Evolutionary conservation across 2,888 invertebrate genomes (phyloP).

Genomic region (Eulithis prunata): DNA sequence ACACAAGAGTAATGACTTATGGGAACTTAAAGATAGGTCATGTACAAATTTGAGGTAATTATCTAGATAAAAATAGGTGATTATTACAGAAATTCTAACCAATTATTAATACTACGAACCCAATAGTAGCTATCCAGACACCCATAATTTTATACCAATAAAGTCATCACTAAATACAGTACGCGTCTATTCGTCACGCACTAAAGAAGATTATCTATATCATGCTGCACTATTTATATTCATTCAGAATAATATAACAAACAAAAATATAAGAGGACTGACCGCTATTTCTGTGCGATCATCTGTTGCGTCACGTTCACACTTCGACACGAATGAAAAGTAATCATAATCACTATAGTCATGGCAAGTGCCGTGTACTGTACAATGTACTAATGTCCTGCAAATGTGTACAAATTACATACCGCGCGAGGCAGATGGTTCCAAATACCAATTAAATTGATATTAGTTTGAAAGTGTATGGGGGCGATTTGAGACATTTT

Average conservation of each 20-base stretch:
- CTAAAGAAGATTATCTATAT: background rate
- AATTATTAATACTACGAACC: slow-evolving; percentile 16
- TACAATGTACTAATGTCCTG: slow-evolving; percentile 41
- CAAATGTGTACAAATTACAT: slow-evolving; percentile 51
- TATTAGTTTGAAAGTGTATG: slow-evolving; percentile 43
- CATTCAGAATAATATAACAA: too few species aligned
- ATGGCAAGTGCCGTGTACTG: slow-evolving; percentile 5
- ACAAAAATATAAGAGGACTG: too few species aligned
- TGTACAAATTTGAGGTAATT: too few species aligned
- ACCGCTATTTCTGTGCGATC: too few species aligned
- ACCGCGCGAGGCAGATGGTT: slow-evolving; percentile 45
- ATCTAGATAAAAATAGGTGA: too few species aligned
- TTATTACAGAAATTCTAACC: background rate
- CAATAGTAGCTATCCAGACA: slow-evolving; percentile 21
- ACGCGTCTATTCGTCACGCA: slow-evolving; percentile 12
- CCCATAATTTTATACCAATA: slow-evolving; percentile 29
- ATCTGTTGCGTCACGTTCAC: too few species aligned
- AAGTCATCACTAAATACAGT: slow-evolving; percentile 27
- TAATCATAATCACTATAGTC: background rate
- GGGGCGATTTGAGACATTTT: slow-evolving; percentile 30
- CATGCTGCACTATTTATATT: too few species aligned
- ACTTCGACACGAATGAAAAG: too few species aligned
- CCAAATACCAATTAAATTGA: slow-evolving; percentile 49
- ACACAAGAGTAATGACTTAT: too few species aligned
- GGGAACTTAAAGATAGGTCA: too few species aligned